phyloP scores from a whole-genome alignment of 2,113 vertebrate species.

The Sinocyclocheilus grahami region DNA sequence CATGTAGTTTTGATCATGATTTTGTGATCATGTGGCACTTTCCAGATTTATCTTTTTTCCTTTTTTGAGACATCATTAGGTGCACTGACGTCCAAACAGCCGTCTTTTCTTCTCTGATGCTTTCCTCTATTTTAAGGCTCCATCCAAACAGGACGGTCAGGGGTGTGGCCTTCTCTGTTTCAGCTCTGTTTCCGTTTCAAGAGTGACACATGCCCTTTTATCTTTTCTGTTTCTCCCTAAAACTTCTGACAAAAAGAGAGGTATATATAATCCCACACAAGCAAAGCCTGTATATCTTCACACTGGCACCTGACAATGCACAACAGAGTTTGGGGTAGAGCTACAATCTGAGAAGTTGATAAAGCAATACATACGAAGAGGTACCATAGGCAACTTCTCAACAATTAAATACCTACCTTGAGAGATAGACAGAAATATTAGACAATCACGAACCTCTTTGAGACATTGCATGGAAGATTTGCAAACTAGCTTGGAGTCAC shows the following conservation, averaged over 20 bases:
- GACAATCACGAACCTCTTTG: not conserved
- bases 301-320: constrained; percentile 3
- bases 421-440: not conserved
- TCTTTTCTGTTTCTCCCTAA: constrained; percentile 36
- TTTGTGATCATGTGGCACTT: constrained; percentile 11
- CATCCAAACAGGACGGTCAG: constrained; percentile 50
- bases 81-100: constrained; percentile 53
- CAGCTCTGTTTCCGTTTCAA: constrained; percentile 14
- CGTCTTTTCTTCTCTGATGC: constrained; percentile 32
- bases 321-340: not conserved
- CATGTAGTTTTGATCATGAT: constrained; percentile 40
- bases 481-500: constrained; percentile 8
- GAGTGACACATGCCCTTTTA: constrained; percentile 52
- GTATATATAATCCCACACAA: constrained; percentile 49
- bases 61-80: constrained; percentile 59
- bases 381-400: not conserved
- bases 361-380: not conserved
- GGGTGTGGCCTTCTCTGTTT: constrained; percentile 46
- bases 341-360: not conserved
- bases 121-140: constrained; percentile 53
- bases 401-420: not conserved
- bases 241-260: constrained; percentile 44
- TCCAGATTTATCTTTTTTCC: constrained; percentile 29
- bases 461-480: constrained; percentile 35
- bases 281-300: constrained; percentile 11